Evolutionary conservation across 2,797 vertebrate genomes (phyloP).

Genomic region (Sebastes variabilis): DNA sequence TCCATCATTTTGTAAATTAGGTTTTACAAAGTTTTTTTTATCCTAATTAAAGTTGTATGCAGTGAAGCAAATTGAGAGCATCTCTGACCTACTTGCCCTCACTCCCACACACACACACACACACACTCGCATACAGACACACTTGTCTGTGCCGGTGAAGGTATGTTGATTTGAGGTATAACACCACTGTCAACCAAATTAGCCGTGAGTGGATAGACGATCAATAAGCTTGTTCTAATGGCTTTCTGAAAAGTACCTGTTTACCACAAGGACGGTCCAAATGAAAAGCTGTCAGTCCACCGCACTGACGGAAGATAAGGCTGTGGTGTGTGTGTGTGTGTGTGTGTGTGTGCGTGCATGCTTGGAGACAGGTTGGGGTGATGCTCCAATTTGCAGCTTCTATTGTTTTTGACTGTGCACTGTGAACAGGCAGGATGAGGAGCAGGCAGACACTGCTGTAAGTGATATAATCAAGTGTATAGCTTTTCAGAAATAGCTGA

Average conservation of each 20-base stretch:
- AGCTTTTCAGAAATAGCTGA: background rate
- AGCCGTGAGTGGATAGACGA: background rate
- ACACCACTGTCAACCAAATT: conserved; percentile 23
- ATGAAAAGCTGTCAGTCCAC: conserved; percentile 44
- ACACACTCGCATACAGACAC: background rate
- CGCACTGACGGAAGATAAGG: conserved; percentile 3
- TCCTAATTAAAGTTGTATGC: background rate
- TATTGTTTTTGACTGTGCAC: background rate
- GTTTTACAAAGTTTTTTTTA: background rate
- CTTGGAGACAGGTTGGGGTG: background rate
- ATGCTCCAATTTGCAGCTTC: background rate
- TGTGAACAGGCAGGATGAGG: background rate
- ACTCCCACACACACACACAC: background rate
- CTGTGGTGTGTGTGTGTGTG: background rate
- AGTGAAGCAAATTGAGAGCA: background rate
- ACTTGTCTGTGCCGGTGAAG: background rate
- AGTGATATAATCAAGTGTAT: background rate
- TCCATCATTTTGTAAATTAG: background rate
- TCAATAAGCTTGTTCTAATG: conserved; percentile 29
- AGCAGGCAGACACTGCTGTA: background rate
- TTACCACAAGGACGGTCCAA: conserved; percentile 26
- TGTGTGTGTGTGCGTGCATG: background rate
- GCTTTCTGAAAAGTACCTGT: conserved; percentile 12
- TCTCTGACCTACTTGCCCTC: background rate
- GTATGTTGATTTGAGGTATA: conserved; percentile 10